Conservation (phyloP, 92 coral and sea anemone species). For the Epizoanthus rinbou region DNA sequence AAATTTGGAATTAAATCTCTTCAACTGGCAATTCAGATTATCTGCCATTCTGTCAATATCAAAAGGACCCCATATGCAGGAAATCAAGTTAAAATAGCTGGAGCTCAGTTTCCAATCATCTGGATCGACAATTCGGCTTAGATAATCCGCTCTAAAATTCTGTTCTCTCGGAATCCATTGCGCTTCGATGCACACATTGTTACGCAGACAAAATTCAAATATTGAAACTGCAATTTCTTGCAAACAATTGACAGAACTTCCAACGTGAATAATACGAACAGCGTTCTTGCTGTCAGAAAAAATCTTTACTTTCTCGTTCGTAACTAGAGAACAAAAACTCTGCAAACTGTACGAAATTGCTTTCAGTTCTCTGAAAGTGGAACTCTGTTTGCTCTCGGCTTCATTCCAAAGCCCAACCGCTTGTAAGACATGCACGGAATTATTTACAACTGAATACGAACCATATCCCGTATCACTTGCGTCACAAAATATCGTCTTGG, state of each 20-base stretch:
- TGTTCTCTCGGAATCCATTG: no score
- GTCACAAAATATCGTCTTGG: no score
- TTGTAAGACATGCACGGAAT: not conserved
- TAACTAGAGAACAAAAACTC: not conserved
- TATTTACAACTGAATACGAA: not conserved
- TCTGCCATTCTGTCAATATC: no score
- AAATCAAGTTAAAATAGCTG: no score
- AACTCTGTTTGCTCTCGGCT: not conserved
- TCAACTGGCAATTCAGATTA: no score
- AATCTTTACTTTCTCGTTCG: not conserved
- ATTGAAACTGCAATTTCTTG: not conserved
- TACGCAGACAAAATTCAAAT: not conserved
- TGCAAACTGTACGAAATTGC: not conserved
- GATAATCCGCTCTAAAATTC: no score
- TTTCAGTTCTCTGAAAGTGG: not conserved
- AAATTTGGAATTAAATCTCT: no score
- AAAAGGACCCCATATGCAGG: no score
- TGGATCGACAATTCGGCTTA: no score
- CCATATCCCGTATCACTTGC: no score
- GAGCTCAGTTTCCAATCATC: no score
- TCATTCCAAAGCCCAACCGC: not conserved
- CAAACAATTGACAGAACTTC: not conserved
- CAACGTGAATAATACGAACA: not conserved
- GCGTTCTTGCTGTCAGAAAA: not conserved
- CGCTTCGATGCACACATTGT: no score